Evolutionary conservation across 1,140 invertebrate genomes (phyloP), one percentile per base, ranked within the genome.

Genomic region (Charaxes varanes): DNA sequence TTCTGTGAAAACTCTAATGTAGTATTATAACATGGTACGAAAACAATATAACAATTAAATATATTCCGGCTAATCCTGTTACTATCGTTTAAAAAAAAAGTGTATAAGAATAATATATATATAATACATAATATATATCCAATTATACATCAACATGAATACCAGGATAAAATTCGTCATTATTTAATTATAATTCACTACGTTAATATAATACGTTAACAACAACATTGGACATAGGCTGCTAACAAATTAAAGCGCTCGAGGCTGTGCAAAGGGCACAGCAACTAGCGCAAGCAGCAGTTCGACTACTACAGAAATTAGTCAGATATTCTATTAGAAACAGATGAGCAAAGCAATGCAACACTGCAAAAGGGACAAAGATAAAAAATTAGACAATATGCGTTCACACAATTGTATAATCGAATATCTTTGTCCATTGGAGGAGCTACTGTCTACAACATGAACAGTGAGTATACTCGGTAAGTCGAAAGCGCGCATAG

Each of bases 31-130:
- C 69, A 69, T 56, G 58, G 63, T 58, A 67, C 64, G 66, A 76
- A 78, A 81, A 77, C 66, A 74, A 76, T 70, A 67, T 73, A 81
- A 78, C 69, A 72, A 71, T 71, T 55, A 71, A 71, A 71, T 70
- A 74, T 62, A 62, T 65, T 56, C 53, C 56, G 56, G 63, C 49
- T 53, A 57, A 52, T 64, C 49, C 32, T 61, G 66, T 53, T 58
- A 73, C 58, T 66, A 69, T 62, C 46, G 50, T 58, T 63, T 61
- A 67, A 66, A 62, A 61, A 68, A 65, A 74, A 69, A 66, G 71
- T 77, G 72, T 78, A 81, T 78, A 81, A 72, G 71, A 81, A 76
- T 76, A 77, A 69, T 69, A 73, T 72, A 73, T 73, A 69, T 59
- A 41, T 46, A 38, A 53, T 53, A 43, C 23, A 56, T 55, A 44